A percentile compares a stretch with the other conserved stretches of the same genome.
phyloP scores from a whole-genome alignment of 2,113 vertebrate species.

The Amazona guildingii region DNA sequence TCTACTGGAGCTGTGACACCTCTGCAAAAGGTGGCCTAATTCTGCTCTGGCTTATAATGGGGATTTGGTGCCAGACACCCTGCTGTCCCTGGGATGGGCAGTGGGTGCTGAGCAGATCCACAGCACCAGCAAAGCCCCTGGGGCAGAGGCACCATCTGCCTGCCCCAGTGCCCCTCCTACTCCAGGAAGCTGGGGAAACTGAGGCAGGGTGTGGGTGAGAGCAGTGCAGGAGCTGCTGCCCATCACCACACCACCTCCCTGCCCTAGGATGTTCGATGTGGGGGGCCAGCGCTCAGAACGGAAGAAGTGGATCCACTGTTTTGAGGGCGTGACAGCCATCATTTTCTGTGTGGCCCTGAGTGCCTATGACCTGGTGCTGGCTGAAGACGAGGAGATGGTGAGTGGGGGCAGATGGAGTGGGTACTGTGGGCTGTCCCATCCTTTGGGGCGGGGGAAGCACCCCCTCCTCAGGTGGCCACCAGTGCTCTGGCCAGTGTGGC shows the following conservation, averaged over 20 bases:
- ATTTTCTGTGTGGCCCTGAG: slow-evolving; percentile 98
- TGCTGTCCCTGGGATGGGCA: not conserved
- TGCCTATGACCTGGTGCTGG: slow-evolving; percentile 96
- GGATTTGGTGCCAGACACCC: not conserved
- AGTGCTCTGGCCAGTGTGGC: not conserved
- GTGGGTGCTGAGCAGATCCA: accelerated
- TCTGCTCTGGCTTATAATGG: accelerated
- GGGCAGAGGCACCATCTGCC: accelerated
- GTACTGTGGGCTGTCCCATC: accelerated
- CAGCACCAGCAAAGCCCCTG: not conserved
- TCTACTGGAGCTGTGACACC: not conserved
- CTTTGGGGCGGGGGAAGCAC: accelerated
- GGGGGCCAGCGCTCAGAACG: slow-evolving; percentile 95
- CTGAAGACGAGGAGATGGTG: slow-evolving; percentile 99
- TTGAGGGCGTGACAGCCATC: slow-evolving; percentile 97
- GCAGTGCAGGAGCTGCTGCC: accelerated
- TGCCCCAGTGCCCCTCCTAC: accelerated
- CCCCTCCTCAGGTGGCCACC: not conserved
- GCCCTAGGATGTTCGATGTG: slow-evolving; percentile 94
- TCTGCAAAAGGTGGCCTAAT: not conserved
- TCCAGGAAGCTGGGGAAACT: not conserved
- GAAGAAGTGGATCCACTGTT: slow-evolving; percentile 99
- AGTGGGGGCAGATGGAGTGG: not conserved
- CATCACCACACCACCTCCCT: accelerated
- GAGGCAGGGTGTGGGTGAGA: accelerated